These are phyloP conservation scores for Hirundo rustica DNA, from an alignment of 2,797 vertebrate genomes.

Conservation along the genomic window DNA sequence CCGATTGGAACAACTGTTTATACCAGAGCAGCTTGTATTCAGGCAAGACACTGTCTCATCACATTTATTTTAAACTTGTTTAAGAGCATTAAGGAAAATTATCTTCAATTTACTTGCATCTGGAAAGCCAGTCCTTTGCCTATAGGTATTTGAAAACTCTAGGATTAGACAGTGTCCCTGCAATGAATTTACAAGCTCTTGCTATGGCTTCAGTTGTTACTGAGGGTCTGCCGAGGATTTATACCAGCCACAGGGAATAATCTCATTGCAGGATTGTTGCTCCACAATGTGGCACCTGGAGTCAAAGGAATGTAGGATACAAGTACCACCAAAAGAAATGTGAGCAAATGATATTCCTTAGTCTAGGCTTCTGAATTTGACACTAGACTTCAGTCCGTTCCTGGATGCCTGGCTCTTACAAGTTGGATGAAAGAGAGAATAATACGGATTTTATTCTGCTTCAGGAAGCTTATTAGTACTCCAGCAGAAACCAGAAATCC, in stretches of 20 bases:
- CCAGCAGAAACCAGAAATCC: neutral
- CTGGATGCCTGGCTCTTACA: neutral
- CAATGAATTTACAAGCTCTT: neutral
- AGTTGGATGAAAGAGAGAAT: neutral
- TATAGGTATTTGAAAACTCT: neutral
- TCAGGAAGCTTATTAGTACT: neutral
- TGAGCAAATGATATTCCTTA: neutral
- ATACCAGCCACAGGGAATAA: neutral
- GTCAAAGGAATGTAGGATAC: neutral
- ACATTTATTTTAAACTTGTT: slow-evolving; percentile 15
- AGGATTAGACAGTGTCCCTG: neutral
- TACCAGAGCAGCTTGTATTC: slow-evolving; percentile 16
- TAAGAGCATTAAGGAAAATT: slow-evolving; percentile 24
- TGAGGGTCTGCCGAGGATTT: neutral
- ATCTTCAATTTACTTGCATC: neutral
- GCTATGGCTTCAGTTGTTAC: neutral
- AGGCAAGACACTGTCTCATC: neutral
- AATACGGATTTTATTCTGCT: neutral
- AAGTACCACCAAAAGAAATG: neutral
- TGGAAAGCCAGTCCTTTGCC: neutral
- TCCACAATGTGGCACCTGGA: neutral
- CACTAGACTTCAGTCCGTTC: neutral
- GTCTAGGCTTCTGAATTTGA: neutral
- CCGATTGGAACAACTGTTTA: slow-evolving; percentile 26
- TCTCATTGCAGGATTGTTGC: neutral